Percentiles rank a stretch among this genome's conserved stretches.
These are phyloP conservation scores for Danionella dracula DNA, from an alignment of 2,797 vertebrate species.

Conservation along the genomic window DNA sequence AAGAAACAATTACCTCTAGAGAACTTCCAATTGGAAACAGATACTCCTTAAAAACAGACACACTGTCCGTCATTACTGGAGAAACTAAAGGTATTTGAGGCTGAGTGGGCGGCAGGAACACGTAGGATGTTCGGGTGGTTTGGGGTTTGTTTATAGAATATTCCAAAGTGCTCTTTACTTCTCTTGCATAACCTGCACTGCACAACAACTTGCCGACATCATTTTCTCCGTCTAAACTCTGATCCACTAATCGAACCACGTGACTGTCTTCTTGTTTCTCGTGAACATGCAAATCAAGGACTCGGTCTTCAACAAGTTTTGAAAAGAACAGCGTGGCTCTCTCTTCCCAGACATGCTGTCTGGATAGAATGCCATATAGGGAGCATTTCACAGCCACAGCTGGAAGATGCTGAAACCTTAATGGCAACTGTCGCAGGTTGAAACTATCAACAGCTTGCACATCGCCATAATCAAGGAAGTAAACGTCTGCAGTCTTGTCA, in stretches of 20 bases:
- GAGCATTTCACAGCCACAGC: constrained; percentile 76
- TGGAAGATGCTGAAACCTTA: constrained; percentile 71
- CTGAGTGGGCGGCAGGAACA: neutral
- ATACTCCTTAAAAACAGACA: constrained; percentile 60
- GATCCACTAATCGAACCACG: constrained; percentile 73
- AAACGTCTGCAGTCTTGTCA: constrained; percentile 60
- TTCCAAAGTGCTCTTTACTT: constrained; percentile 34
- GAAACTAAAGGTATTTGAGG: constrained; percentile 16
- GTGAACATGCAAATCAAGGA: constrained; percentile 66
- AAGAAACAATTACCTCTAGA: constrained; percentile 79
- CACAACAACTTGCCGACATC: constrained; percentile 74
- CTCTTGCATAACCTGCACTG: constrained; percentile 64
- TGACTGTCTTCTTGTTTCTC: constrained; percentile 62
- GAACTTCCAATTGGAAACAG: constrained; percentile 82
- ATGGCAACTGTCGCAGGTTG: constrained; percentile 70
- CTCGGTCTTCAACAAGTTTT: constrained; percentile 72
- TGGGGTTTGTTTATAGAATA: constrained; percentile 2
- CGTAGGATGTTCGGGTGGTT: neutral
- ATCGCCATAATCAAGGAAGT: constrained; percentile 81
- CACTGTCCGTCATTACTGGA: constrained; percentile 31
- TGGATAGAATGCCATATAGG: constrained; percentile 70
- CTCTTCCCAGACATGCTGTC: constrained; percentile 69
- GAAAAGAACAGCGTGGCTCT: constrained; percentile 74
- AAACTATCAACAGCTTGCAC: constrained; percentile 62
- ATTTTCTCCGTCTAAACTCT: constrained; percentile 64